phyloP scores from a whole-genome alignment of 2,113 vertebrate species.

The Dasypus novemcinctus region DNA sequence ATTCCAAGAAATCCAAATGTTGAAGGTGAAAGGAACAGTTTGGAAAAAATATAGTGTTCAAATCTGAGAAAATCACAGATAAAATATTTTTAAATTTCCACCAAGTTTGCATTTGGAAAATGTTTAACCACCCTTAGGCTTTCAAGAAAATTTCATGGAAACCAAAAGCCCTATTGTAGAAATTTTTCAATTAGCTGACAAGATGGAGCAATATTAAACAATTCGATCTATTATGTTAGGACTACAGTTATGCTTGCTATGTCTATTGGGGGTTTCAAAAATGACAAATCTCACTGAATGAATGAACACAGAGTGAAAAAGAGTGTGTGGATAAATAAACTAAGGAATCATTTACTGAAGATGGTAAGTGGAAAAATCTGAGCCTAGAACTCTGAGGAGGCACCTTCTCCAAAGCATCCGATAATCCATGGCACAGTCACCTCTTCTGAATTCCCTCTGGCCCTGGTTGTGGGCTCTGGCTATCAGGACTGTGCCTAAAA shows the following conservation, averaged over 20 bases:
- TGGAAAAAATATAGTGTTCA: neutral
- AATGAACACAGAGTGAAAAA: neutral
- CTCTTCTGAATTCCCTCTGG: neutral
- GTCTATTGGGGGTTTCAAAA: neutral
- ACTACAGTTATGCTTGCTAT: neutral
- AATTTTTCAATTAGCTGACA: neutral
- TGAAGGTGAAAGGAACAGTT: neutral
- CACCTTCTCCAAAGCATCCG: neutral
- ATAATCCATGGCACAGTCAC: neutral
- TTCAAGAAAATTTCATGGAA: neutral
- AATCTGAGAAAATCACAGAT: neutral
- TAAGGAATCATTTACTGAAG: neutral
- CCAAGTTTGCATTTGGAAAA: neutral
- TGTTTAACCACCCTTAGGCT: neutral
- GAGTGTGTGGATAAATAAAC: neutral
- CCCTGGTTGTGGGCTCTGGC: neutral
- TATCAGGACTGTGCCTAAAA: neutral
- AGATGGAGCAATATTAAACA: neutral
- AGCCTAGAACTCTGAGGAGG: neutral
- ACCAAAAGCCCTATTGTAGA: neutral
- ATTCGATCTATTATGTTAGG: neutral
- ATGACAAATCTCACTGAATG: neutral
- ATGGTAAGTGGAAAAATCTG: neutral
- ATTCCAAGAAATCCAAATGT: neutral
- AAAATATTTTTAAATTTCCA: conserved; percentile 20